Evolutionary conservation across 37 sponge, comb jelly and placozoan species (phyloP), one percentile per base, ranked within the genome.

Genomic region (Cladorhizidae sp.): DNA sequence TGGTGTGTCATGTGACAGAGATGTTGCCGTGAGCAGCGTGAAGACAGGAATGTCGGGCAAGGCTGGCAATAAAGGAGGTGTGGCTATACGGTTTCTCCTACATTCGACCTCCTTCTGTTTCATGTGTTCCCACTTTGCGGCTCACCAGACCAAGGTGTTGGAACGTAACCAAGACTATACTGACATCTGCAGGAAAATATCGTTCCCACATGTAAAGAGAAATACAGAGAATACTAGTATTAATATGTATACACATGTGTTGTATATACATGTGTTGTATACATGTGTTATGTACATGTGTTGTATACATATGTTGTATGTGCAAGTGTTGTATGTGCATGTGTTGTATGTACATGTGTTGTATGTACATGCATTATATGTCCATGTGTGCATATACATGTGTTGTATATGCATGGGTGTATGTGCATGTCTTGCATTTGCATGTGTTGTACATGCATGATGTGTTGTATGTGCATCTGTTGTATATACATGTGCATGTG

Each of bases 81-180:
- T 99, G 54, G 99, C 87, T 35, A 88, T 98, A 21, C 83, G 93
- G 17, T 93, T 98, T 72, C 81, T 93, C 36, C 81, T 98, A 33
- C 87, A 90, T 70, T 56, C 88, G 14, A 90, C 96, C 20, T 93
- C 98, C 0, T 22, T 98, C 36, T 94, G 97, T 67, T 99, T 99
- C 75, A 92, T 99, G 67, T 99, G 99, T 81, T 89, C 95, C 36
- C 99, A 99, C 73, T 79, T 99, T 74, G 97, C 99, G 26, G 99
- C 99, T 29, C 97, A 96, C 57, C 99, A 99, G 80, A 85, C 76
- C 35, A 83, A 94, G 68, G 93, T 96, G 9, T 32, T 32, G 18
- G 97, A 99, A 36, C 77, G 99, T 56, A 96, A 96, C 75, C 83
- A 84, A 21, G 97, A 99, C 88, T 96, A 79, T 68, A 78, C 78